Evolutionary conservation across 2,888 invertebrate species (phyloP).

Genomic region (Rhamnusium bicolor): DNA sequence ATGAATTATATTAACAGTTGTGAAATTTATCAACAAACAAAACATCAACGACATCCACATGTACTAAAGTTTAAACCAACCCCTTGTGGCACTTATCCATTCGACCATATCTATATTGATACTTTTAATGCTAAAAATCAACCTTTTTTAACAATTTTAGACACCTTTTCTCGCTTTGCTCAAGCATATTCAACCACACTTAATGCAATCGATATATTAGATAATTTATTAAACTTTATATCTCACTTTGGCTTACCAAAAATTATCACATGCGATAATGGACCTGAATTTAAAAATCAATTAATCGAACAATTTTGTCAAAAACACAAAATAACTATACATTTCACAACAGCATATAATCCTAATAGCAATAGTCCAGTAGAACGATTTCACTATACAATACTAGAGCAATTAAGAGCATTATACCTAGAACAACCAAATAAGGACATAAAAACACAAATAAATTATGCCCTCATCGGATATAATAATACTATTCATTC

Average conservation of each 20-base stretch:
- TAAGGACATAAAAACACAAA: too few species aligned
- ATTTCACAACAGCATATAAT: too few species aligned
- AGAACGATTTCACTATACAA: too few species aligned
- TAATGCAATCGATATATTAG: background rate
- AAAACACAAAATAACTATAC: too few species aligned
- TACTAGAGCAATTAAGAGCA: too few species aligned
- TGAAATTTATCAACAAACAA: conserved; percentile 44
- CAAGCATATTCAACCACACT: conserved; percentile 17
- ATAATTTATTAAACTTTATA: conserved; percentile 15
- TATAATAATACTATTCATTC: conserved; percentile 34
- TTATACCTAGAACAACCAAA: too few species aligned
- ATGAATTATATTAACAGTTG: conserved; percentile 46
- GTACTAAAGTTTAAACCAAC: conserved; percentile 34
- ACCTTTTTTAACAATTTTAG: conserved; percentile 11
- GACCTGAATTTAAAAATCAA: conserved; percentile 24
- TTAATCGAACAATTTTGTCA: background rate
- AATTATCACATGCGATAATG: conserved; percentile 6
- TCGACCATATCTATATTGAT: conserved; percentile 21
- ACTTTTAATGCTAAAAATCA: background rate
- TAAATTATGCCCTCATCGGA: conserved; percentile 15
- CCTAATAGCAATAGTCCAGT: too few species aligned
- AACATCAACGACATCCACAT: conserved; percentile 50
- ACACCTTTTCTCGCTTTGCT: conserved; percentile 7
- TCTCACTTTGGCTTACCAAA: background rate
- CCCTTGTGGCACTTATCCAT: conserved; percentile 10